Evolutionary conservation across 2,888 invertebrate genomes (phyloP).

Genomic region (Chrysina gloriosa): DNA sequence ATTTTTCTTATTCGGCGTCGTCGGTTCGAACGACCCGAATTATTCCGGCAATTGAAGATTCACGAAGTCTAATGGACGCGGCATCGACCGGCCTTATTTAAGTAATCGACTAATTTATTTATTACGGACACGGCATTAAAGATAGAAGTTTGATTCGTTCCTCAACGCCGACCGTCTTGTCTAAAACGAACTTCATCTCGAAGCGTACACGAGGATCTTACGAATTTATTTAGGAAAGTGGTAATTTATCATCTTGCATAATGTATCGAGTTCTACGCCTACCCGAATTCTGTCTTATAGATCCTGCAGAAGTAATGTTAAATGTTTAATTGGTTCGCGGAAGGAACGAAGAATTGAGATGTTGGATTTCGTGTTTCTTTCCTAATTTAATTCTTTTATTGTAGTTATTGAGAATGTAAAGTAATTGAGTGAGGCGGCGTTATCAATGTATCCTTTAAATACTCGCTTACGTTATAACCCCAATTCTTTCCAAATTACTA

Average conservation of each 20-base stretch:
- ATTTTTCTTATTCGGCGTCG: conserved; percentile 22
- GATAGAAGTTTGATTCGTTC: conserved; percentile 1
- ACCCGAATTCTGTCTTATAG: background rate
- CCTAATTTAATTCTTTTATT: no score
- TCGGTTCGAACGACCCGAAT: conserved; percentile 1
- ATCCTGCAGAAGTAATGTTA: background rate
- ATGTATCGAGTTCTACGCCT: background rate
- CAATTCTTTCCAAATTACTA: no score
- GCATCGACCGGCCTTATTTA: background rate
- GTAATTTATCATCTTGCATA: conserved; percentile 4
- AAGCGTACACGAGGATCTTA: background rate
- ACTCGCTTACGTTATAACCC: no score
- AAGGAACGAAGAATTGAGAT: no score
- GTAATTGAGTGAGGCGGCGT: no score
- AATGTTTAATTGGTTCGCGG: background rate
- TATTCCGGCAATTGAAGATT: conserved; percentile 10
- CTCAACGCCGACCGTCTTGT: background rate
- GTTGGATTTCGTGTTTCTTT: no score
- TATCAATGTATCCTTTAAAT: no score
- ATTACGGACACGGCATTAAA: background rate
- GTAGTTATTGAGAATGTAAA: no score
- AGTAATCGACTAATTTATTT: background rate
- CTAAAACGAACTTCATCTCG: background rate
- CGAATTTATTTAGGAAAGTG: background rate
- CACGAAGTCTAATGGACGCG: background rate